phyloP scores from a whole-genome alignment of 2,113 vertebrate species.

The Echinops telfairi region DNA sequence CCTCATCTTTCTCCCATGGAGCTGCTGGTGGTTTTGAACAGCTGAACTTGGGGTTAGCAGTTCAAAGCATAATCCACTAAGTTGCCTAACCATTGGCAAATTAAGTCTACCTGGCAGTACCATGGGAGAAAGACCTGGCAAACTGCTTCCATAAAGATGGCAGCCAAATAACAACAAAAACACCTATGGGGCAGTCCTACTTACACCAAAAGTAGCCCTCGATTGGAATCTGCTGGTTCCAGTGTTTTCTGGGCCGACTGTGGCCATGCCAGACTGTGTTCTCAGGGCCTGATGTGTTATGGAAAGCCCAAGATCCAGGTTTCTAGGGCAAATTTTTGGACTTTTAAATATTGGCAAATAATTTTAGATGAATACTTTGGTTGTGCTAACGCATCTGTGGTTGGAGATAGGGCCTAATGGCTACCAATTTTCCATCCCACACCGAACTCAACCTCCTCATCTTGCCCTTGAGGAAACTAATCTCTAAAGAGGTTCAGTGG shows the following conservation, averaged over 20 bases:
- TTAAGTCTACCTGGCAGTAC: not conserved
- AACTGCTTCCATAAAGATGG: not conserved
- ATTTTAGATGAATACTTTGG: not conserved
- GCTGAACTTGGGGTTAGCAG: not conserved
- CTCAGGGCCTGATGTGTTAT: not conserved
- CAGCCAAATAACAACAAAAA: not conserved
- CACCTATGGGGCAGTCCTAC: not conserved
- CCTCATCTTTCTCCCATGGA: too few relatives aligned
- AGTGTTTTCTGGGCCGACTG: not conserved
- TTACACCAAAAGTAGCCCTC: not conserved
- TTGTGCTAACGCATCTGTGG: not conserved
- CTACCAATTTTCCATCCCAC: not conserved
- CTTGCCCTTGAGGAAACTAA: not conserved
- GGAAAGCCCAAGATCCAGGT: not conserved
- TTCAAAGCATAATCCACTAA: too few relatives aligned
- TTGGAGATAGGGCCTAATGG: not conserved
- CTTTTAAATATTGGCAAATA: not conserved
- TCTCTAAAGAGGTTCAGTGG: not conserved
- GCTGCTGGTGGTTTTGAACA: not conserved
- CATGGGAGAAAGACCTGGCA: not conserved
- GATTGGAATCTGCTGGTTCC: not conserved
- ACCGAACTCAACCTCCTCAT: not conserved
- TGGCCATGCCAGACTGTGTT: not conserved
- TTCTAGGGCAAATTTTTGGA: conserved; percentile 19
- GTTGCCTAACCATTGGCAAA: too few relatives aligned